Percentiles rank a stretch among this genome's conserved stretches.
These are phyloP conservation scores for Ditylenchus dipsaci DNA, from an alignment of 1,140 invertebrate species.

Conservation along the genomic window DNA sequence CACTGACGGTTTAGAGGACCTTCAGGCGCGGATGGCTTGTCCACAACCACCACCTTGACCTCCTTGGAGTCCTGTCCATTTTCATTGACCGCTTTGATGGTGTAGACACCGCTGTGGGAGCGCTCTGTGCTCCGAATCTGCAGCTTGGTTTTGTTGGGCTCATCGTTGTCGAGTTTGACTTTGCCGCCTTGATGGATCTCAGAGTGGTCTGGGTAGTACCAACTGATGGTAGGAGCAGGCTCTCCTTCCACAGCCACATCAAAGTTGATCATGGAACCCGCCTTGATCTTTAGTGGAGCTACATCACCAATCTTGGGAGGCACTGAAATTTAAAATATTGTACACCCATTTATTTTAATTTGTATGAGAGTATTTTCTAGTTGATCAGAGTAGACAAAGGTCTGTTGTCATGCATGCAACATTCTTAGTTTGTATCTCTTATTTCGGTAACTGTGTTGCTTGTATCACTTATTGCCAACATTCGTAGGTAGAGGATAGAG, in stretches of 20 bases:
- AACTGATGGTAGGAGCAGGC: constrained; percentile 74
- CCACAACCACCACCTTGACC: constrained; percentile 81
- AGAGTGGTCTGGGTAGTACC: constrained; percentile 77
- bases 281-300: constrained; percentile 78
- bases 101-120: constrained; percentile 79
- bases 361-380: too few relatives aligned
- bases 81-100: constrained; percentile 80
- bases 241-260: constrained; percentile 83
- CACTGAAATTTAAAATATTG: constrained; percentile 38
- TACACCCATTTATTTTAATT: not conserved
- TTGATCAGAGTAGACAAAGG: too few relatives aligned
- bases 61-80: constrained; percentile 87
- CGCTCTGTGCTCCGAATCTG: constrained; percentile 79
- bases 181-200: constrained; percentile 70
- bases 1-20: constrained; percentile 83
- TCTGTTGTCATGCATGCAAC: too few relatives aligned
- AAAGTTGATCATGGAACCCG: constrained; percentile 83
- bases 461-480: too few relatives aligned
- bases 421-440: too few relatives aligned
- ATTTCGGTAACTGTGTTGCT: too few relatives aligned
- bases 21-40: constrained; percentile 87
- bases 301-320: constrained; percentile 86
- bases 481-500: too few relatives aligned
- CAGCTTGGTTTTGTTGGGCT: constrained; percentile 85
- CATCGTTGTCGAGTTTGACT: constrained; percentile 69